Base-by-base conservation (phyloP, 2,113 vertebrate species). In the Podocnemis expansa region DNA sequence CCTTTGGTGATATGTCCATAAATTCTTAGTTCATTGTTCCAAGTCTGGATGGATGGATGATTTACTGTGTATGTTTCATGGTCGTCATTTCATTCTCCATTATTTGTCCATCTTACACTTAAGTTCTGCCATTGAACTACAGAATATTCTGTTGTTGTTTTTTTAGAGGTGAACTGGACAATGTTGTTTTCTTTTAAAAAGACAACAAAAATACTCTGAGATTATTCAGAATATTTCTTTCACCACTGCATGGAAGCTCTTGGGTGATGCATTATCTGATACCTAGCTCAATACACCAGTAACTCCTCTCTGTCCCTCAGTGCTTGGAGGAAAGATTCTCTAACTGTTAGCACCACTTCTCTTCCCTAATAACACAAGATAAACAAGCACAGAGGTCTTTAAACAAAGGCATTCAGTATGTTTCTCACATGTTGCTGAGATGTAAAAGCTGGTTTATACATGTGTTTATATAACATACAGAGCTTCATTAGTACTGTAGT, bases 401-500 rank as follows among this genome's bases (percentile, higher is more conserved):
- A 47, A 22, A 38, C 47, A 52, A 27, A 78, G 49, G 3, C 78
- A 91, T 85, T 55, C 34, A 2, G 60, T 89, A 81, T 49, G 25
- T 54, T 49, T 76, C 84, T 90, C 25, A 45, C 81, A 49, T 80
- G 89, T 31, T 80, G 78, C 63, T 87, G 91, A 96, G 95, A 85
- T 85, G 84, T 56, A 95, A 95, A 84, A 95, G 24, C 80, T 81
- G 12, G 25, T 38, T 92, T 93, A 76, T 78, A 78, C 80, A 60
- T 38, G 38, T 85, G 80, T 58, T 80, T 80, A 90, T 85, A 91
- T 34, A 88, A 41, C 52, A 95, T 89, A 84, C 89, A 94, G 82
- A 88, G 92, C 92, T 89, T 93, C 93, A 93, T 96, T 93, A 96
- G 86, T 27, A 6, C 84, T 82, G 43, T 94, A 89, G 88, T 96